phyloP scores from a whole-genome alignment of 2,888 invertebrate genomes.

The Julus scanicus region DNA sequence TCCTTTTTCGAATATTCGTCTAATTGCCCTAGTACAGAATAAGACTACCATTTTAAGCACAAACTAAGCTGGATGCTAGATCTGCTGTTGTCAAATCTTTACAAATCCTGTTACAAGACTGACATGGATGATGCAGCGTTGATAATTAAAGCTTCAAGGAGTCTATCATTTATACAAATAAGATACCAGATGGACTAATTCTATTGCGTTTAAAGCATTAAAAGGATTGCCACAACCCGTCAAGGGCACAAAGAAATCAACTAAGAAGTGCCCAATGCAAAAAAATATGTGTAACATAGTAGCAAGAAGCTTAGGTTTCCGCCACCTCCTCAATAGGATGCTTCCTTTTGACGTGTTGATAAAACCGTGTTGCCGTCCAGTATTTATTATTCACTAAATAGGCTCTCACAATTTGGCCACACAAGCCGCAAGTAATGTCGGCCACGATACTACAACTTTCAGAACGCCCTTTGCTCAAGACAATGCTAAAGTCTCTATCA shows the following conservation, averaged over 20 bases:
- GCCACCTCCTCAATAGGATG: background rate
- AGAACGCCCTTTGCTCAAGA: background rate
- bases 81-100: no score
- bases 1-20: no score
- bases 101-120: no score
- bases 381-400: background rate
- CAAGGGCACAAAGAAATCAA: no score
- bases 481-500: slow-evolving; percentile 15
- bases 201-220: no score
- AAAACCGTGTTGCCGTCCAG: slow-evolving; percentile 31
- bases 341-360: slow-evolving; percentile 36
- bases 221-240: no score
- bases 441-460: background rate
- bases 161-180: background rate
- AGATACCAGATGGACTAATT: no score
- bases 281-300: background rate
- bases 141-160: background rate
- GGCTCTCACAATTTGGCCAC: background rate
- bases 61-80: no score
- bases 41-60: no score
- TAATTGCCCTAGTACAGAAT: no score
- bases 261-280: background rate
- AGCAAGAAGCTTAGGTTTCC: background rate
- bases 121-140: background rate
- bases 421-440: slow-evolving; percentile 12